phyloP scores from a whole-genome alignment of 2,113 vertebrate species.

The Plestiodon gilberti region DNA sequence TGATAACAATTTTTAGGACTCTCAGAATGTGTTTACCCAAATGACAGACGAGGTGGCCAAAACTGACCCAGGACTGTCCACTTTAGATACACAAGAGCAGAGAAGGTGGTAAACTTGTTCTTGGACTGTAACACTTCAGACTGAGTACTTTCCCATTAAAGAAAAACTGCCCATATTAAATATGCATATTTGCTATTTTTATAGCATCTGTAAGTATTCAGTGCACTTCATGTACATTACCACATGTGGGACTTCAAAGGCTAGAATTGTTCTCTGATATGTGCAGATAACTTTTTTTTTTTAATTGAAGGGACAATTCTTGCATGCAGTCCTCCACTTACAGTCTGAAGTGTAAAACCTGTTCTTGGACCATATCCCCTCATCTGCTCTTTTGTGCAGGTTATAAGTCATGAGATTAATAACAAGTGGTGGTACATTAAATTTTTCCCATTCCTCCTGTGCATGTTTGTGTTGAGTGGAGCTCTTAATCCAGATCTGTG shows the following conservation, averaged over 20 bases:
- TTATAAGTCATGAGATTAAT: not conserved
- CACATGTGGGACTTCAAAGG: too few relatives aligned
- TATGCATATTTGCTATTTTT: too few relatives aligned
- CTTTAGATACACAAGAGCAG: not conserved
- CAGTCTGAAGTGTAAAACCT: not conserved
- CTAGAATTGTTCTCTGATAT: too few relatives aligned
- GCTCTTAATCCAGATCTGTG: not conserved
- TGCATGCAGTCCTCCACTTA: not conserved
- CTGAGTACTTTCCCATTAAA: not conserved
- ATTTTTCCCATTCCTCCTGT: not conserved
- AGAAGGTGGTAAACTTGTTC: not conserved
- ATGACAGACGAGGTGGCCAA: too few relatives aligned
- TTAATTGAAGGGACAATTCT: too few relatives aligned
- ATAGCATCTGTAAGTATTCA: too few relatives aligned
- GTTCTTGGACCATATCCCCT: not conserved
- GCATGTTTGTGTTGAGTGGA: not conserved
- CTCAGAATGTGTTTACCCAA: not conserved
- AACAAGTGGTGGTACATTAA: too few relatives aligned
- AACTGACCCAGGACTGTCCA: too few relatives aligned
- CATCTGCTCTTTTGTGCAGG: not conserved
- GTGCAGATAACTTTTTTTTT: too few relatives aligned
- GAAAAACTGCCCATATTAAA: not conserved
- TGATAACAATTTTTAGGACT: not conserved
- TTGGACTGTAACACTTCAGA: not conserved
- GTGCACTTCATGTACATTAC: too few relatives aligned